A percentile compares a stretch with the other conserved stretches of the same genome.
These are phyloP conservation scores for Melanocharis versteri DNA, from an alignment of 2,113 vertebrate species.

Conservation along the genomic window DNA sequence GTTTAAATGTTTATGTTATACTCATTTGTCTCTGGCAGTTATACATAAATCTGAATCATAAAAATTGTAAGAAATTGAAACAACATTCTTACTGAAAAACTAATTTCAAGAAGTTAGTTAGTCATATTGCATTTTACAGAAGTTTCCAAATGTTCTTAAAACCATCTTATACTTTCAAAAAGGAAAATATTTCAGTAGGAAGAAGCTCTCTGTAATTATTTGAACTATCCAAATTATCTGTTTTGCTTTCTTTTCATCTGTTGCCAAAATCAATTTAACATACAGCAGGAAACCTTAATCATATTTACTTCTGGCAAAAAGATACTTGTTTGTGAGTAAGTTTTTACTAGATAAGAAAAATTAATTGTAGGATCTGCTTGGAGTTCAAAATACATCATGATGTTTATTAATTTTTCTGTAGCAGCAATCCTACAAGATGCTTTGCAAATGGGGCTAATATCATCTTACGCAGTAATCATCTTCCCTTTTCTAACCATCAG, in stretches of 20 bases:
- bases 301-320: neutral
- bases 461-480: neutral
- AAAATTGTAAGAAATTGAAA: neutral
- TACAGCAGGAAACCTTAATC: conserved; percentile 10
- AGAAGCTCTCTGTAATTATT: neutral
- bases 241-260: neutral
- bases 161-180: neutral
- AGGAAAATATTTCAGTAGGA: neutral
- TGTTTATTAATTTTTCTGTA: neutral
- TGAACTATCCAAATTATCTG: neutral
- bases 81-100: neutral
- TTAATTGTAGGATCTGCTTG: neutral
- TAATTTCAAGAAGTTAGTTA: neutral
- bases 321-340: neutral
- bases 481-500: neutral
- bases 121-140: neutral
- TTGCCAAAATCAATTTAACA: neutral
- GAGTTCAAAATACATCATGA: neutral
- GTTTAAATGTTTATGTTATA: neutral
- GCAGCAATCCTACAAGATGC: neutral
- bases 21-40: neutral
- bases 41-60: neutral
- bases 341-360: conserved; percentile 19
- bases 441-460: neutral
- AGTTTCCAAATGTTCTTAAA: neutral